Percentiles rank a stretch among this genome's conserved stretches.
Evolutionary conservation across 2,797 vertebrate species (phyloP).

Genomic region (Synaphobranchus kaupii): DNA sequence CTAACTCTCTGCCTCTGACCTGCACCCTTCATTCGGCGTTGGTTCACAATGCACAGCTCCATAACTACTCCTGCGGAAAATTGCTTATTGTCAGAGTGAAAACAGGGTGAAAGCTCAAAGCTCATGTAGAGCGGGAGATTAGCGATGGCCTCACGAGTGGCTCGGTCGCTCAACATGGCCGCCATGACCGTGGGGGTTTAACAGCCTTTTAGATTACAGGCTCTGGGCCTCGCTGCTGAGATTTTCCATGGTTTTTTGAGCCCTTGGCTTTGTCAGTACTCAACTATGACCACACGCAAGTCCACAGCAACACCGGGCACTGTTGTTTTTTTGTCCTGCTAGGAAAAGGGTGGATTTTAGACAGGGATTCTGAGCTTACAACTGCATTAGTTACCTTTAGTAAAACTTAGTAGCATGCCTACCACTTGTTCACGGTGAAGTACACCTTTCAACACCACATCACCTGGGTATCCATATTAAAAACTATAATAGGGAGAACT

Average conservation of each 20-base stretch:
- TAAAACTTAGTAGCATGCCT: not conserved
- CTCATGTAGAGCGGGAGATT: slow-evolving; percentile 31
- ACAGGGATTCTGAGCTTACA: not conserved
- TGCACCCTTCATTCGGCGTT: not conserved
- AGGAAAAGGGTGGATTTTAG: not conserved
- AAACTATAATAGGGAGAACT: no score
- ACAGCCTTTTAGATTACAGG: no score
- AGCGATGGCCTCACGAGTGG: not conserved
- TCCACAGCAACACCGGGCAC: no score
- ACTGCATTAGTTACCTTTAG: not conserved
- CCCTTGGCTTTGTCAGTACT: not conserved
- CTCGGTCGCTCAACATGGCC: not conserved
- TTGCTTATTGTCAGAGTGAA: slow-evolving; percentile 34
- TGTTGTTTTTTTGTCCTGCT: not conserved
- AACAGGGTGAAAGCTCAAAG: slow-evolving; percentile 31
- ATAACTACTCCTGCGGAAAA: not conserved
- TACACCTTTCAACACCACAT: no score
- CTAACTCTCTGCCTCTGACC: not conserved
- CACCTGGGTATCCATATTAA: no score
- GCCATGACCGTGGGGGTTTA: not conserved
- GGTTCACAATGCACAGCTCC: no score
- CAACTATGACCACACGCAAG: not conserved
- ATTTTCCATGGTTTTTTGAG: not conserved
- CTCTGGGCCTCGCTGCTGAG: not conserved
- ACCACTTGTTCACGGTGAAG: not conserved